Percentiles rank a stretch among this genome's conserved stretches.
Conservation (phyloP, 2,113 vertebrate genomes). For the Macaca fascicularis region T2T-MFA8v1.1 NC_088387.1:16521501-16522000, state of each 20-base stretch:
- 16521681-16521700: neutral
- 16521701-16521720: neutral
- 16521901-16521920: neutral
- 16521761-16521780: neutral
- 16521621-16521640: neutral
- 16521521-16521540: neutral
- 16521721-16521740: neutral
- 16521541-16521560: conserved; percentile 17
- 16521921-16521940: neutral
- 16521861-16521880: neutral
- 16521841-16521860: neutral
- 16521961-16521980: neutral
- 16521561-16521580: neutral
- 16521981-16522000: neutral
- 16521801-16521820: neutral
- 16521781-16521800: neutral
- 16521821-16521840: neutral
- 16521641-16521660: neutral
- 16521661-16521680: neutral
- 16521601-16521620: conserved; percentile 49
- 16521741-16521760: neutral
- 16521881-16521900: neutral
- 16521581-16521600: neutral
- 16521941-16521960: neutral
- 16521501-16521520: conserved; percentile 42